Conservation (phyloP, 2,888 invertebrate genomes). For the Amphiduros pacificus region DNA sequence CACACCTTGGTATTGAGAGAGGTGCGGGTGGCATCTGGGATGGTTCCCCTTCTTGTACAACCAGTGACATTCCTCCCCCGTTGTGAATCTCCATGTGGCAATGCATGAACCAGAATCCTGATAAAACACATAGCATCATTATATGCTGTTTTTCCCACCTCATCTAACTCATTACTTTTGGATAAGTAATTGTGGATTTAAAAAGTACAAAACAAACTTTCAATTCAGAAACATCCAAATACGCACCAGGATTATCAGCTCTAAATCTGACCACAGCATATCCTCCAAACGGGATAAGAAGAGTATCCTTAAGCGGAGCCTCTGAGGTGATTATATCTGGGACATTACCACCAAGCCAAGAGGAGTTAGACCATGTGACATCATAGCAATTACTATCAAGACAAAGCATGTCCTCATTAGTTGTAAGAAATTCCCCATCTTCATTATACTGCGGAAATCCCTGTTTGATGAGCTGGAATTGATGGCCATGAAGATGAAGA, state of each 20-base stretch:
- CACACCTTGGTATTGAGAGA: too few species aligned
- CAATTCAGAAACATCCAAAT: too few species aligned
- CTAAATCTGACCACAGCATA: slow-evolving; percentile 50
- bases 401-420: too few species aligned
- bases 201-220: too few species aligned
- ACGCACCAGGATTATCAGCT: slow-evolving; percentile 44
- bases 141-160: too few species aligned
- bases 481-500: neutral
- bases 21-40: too few species aligned
- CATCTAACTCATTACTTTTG: too few species aligned
- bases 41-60: neutral
- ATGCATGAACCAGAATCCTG: slow-evolving; percentile 21
- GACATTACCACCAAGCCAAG: slow-evolving; percentile 18
- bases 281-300: slow-evolving; percentile 51
- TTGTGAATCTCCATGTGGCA: neutral
- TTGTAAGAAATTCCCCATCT: too few species aligned
- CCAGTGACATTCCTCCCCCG: neutral
- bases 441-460: neutral
- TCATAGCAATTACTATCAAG: too few species aligned
- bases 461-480: neutral
- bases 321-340: slow-evolving; percentile 6
- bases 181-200: too few species aligned
- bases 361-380: slow-evolving; percentile 20
- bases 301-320: slow-evolving; percentile 47
- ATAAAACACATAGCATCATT: too few species aligned